A percentile compares a stretch with the other conserved stretches of the same genome.
Conservation (phyloP, 2,888 invertebrate genomes). For the Schrankia costaestrigalis region DNA sequence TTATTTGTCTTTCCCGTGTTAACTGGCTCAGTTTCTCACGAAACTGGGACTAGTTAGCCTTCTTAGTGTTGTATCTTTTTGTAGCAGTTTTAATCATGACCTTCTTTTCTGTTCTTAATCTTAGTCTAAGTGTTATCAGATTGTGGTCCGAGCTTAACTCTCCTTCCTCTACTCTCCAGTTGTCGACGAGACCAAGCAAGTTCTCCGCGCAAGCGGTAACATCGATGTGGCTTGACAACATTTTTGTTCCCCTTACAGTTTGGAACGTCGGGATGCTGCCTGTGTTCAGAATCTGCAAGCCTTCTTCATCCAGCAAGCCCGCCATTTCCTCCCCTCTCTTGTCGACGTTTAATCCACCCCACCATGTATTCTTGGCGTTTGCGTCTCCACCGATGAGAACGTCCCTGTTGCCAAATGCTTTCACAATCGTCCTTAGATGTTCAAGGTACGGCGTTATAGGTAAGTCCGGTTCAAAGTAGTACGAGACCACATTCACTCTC, state of each 20-base stretch:
- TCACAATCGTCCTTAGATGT: too few species aligned
- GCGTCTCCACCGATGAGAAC: slow-evolving; percentile 13
- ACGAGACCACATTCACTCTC: too few species aligned
- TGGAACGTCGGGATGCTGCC: slow-evolving; percentile 29
- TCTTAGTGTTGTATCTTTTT: slow-evolving; percentile 17
- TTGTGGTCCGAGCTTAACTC: slow-evolving; percentile 25
- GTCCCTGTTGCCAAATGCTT: too few species aligned
- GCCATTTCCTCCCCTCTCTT: slow-evolving; percentile 8
- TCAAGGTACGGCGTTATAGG: too few species aligned
- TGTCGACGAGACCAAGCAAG: slow-evolving; percentile 6
- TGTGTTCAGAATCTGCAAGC: slow-evolving; percentile 13
- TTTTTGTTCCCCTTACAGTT: slow-evolving; percentile 13
- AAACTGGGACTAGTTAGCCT: slow-evolving; percentile 23
- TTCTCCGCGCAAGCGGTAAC: slow-evolving; percentile 23
- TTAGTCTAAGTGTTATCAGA: slow-evolving; percentile 19
- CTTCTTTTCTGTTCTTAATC: slow-evolving; percentile 1
- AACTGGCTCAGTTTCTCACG: slow-evolving; percentile 12
- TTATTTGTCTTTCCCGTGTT: not conserved
- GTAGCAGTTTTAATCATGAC: slow-evolving; percentile 9
- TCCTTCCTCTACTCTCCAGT: slow-evolving; percentile 15
- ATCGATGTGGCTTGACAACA: slow-evolving; percentile 22
- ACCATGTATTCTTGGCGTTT: slow-evolving; percentile 22
- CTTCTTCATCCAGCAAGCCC: not conserved
- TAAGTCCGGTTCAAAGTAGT: too few species aligned
- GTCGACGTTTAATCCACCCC: slow-evolving; percentile 13